phyloP scores from a whole-genome alignment of 2,113 vertebrate species.

The Merops nubicus region DNA sequence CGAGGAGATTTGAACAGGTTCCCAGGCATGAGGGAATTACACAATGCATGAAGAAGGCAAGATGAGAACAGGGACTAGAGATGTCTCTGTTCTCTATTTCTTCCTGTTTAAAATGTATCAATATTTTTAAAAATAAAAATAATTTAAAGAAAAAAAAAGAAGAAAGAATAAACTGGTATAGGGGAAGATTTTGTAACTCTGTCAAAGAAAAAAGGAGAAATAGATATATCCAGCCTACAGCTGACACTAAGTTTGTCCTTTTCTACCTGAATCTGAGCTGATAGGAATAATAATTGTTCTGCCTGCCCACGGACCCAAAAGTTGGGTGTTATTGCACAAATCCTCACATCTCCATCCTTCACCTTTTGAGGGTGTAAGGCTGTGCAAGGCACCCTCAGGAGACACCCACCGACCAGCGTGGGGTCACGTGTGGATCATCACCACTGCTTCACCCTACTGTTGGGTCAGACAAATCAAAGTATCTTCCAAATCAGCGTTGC shows the following conservation, averaged over 20 bases:
- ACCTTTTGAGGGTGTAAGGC: neutral
- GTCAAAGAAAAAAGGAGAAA: neutral
- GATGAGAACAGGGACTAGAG: slow-evolving; percentile 25
- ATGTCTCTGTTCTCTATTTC: neutral
- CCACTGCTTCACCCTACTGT: fast-evolving
- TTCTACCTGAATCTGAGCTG: neutral
- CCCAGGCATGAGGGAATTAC: neutral
- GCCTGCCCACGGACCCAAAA: slow-evolving; percentile 16
- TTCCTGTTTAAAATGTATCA: slow-evolving; percentile 2
- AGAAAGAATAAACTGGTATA: neutral
- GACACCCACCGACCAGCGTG: fast-evolving
- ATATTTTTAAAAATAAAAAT: neutral
- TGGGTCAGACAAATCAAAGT: neutral
- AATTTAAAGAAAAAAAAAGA: no score
- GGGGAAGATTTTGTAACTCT: neutral
- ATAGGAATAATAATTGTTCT: slow-evolving; percentile 4
- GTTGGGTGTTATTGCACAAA: neutral
- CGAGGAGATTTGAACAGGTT: neutral
- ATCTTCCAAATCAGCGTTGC: neutral
- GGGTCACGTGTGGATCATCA: neutral
- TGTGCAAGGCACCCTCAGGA: neutral
- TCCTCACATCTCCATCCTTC: neutral
- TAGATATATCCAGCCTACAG: neutral
- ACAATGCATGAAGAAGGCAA: neutral
- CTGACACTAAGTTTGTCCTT: neutral